Base-by-base conservation (phyloP, 2,113 vertebrate species). In the Chinchilla lanigera region DNA sequence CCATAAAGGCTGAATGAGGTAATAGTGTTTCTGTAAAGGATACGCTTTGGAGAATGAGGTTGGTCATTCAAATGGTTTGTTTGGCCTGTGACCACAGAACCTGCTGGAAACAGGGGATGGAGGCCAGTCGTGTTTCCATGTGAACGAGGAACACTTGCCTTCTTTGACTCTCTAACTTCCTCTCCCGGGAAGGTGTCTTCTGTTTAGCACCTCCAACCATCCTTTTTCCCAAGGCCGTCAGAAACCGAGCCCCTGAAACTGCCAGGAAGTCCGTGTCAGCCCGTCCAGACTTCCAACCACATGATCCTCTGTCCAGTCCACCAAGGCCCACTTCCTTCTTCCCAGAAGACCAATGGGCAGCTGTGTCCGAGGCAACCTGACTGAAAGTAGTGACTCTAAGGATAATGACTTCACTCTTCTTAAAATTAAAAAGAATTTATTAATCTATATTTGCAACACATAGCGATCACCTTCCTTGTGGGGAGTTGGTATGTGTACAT, bases 131-230 rank as follows among this genome's bases (percentile, higher is more conserved):
- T 47, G 73, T 86, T 82, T 61, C 69, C 33, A 28, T 4, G 16
- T 83, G 26, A 86, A 88, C 50, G 60, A 96, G 87, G 84, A 96
- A 90, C 12, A 44, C 20, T 35, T 89, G 38, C 56, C 60, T 90
- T 96, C 19, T 30, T 2, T 41, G 65, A 61, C 50, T 80, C 81
- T 89, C 63, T 58, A 60, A 71, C 9, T 7, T 78, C 50, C 52
- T 38, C 4, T 54, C 26, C 12, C 17, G 28, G 52, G 9, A n/a
- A 90, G 19, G 0, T 65, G 54, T 35, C 20, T 28, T 50, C 52
- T 54, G 24, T 20, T 24, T 9, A 73, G 4, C 11, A 33, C 5
- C 22, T 50, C 24, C 26, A 69, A 26, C 22, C 10, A 6, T 5
- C 28, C 41, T 50, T 58, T 71, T n/a, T 47, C 50, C 83, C 44